Evolutionary conservation across 2,888 invertebrate genomes (phyloP).

Genomic region (Scaptomyza tumidula): DNA sequence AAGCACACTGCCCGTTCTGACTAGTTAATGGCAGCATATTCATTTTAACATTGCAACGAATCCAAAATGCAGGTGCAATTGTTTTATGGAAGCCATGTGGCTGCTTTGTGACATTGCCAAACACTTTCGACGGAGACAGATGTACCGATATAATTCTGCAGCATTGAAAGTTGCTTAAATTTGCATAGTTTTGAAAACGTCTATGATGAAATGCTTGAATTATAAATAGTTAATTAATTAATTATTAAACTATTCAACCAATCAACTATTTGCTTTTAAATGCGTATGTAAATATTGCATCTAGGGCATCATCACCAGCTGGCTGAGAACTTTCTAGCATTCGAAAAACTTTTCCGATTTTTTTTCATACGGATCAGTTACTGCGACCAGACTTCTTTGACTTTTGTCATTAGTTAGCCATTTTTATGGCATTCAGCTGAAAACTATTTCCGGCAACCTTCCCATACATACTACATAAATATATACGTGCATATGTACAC

Average conservation of each 20-base stretch:
- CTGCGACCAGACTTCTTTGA: constrained; percentile 53
- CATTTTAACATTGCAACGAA: constrained; percentile 71
- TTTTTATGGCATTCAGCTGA: constrained; percentile 39
- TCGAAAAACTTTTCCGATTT: neutral
- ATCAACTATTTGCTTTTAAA: no score
- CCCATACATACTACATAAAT: constrained; percentile 18
- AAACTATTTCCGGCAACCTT: constrained; percentile 15
- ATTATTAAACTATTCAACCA: no score
- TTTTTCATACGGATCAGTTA: constrained; percentile 60
- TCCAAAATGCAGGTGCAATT: constrained; percentile 70
- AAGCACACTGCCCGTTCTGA: constrained; percentile 29
- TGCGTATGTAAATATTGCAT: no score
- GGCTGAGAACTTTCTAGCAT: no score
- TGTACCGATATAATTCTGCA: no score
- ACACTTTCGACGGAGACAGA: constrained; percentile 22
- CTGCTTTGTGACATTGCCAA: constrained; percentile 48
- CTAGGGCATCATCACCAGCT: no score
- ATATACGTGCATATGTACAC: constrained; percentile 3
- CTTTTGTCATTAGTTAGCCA: constrained; percentile 64
- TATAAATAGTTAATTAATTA: no score
- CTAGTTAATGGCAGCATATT: constrained; percentile 73
- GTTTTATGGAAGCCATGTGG: constrained; percentile 53
- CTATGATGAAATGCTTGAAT: no score
- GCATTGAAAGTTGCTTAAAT: no score
- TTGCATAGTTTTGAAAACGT: no score